phyloP scores from a whole-genome alignment of 2,113 vertebrate species.

The Mystacornis crossleyi region DNA sequence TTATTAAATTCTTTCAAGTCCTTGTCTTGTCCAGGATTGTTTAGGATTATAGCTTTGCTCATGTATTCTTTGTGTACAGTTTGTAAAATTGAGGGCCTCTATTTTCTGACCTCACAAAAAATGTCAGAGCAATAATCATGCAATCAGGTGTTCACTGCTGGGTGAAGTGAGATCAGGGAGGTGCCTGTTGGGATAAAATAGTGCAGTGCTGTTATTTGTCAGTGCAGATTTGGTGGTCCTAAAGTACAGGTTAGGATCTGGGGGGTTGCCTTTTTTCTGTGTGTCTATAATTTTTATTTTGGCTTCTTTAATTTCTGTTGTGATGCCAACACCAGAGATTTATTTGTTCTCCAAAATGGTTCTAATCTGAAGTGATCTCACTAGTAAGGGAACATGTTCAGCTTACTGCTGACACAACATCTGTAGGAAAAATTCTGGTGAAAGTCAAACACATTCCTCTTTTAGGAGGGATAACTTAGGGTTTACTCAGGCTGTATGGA shows the following conservation, averaged over 20 bases:
- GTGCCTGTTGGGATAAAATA: background rate
- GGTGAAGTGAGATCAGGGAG: background rate
- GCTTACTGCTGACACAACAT: background rate
- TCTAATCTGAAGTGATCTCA: background rate
- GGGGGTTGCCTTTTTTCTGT: background rate
- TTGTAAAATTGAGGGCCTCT: background rate
- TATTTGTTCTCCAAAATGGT: background rate
- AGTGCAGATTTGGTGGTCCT: background rate
- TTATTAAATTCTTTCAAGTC: background rate
- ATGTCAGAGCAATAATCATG: background rate
- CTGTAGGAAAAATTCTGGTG: background rate
- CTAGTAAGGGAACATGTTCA: background rate
- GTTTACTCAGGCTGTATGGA: background rate
- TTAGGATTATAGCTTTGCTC: background rate
- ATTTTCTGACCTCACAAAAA: background rate
- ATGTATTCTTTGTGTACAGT: background rate
- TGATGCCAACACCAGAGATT: background rate
- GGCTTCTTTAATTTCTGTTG: background rate
- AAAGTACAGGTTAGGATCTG: background rate
- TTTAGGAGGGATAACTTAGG: background rate
- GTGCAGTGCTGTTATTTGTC: background rate
- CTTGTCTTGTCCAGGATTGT: background rate
- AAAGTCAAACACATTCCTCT: background rate
- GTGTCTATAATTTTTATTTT: background rate
- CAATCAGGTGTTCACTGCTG: background rate